A percentile compares a stretch with the other conserved stretches of the same genome.
Conservation (phyloP, 2,113 vertebrate species). For the Zosterops japonicus region DNA sequence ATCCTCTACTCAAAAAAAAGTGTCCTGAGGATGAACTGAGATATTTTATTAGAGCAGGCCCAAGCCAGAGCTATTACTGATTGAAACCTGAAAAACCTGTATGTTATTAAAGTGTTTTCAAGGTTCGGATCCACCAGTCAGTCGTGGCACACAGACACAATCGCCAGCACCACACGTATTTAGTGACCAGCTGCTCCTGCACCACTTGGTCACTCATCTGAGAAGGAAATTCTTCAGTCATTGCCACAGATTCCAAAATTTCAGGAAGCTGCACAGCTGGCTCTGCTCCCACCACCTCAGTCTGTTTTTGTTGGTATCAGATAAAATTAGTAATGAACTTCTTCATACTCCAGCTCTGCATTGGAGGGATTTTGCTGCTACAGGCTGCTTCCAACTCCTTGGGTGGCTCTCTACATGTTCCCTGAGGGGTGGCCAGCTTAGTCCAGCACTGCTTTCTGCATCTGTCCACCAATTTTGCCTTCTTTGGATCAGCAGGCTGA, state of each 20-base stretch:
- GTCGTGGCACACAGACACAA: background rate
- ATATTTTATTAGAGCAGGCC: background rate
- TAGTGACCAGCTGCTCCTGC: background rate
- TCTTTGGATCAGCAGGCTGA: background rate
- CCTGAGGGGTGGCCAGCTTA: background rate
- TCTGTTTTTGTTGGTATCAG: background rate
- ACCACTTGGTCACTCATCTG: background rate
- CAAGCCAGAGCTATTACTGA: background rate
- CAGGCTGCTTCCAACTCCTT: background rate
- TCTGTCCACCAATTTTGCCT: background rate
- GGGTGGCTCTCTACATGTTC: background rate
- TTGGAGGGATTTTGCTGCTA: background rate
- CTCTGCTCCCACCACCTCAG: background rate
- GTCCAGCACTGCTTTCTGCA: background rate
- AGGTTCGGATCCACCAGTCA: background rate
- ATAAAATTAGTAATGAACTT: background rate
- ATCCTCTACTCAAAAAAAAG: background rate
- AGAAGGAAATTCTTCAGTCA: background rate
- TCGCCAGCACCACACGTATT: accelerated
- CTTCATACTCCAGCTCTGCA: background rate
- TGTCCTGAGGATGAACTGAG: background rate
- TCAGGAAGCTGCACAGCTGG: background rate
- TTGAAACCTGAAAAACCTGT: background rate
- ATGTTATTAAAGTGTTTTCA: background rate
- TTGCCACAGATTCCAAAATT: background rate